Percentiles rank a stretch among this genome's conserved stretches.
Conservation (phyloP, 2,113 vertebrate genomes). For the Narcine bancroftii region DNA sequence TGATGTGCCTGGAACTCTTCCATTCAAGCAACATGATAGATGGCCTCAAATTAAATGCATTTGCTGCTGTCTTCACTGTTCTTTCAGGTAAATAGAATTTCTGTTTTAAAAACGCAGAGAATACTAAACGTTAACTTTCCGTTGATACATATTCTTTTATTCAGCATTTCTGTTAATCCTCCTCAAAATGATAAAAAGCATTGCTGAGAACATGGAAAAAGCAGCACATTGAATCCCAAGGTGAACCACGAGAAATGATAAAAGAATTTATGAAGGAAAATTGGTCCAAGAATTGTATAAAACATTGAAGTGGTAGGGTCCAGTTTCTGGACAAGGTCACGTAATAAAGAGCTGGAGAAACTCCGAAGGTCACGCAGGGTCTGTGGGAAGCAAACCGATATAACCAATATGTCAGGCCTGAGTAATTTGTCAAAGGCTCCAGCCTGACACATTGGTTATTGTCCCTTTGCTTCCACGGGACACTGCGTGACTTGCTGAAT, state of each 20-base stretch:
- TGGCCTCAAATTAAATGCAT: constrained; percentile 93
- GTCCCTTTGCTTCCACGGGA: too few relatives aligned
- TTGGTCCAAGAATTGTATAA: neutral
- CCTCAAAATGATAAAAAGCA: neutral
- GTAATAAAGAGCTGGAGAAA: too few relatives aligned
- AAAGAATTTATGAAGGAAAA: neutral
- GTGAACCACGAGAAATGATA: neutral
- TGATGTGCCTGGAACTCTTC: constrained; percentile 94
- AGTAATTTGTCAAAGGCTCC: too few relatives aligned
- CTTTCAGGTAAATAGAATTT: constrained; percentile 70
- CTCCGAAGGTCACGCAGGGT: too few relatives aligned
- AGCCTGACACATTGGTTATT: too few relatives aligned
- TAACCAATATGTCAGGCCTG: too few relatives aligned
- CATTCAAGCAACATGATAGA: constrained; percentile 94
- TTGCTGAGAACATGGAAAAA: neutral
- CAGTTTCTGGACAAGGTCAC: neutral
- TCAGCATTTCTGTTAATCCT: neutral
- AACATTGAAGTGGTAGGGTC: neutral
- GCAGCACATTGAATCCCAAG: neutral
- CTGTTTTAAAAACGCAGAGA: neutral
- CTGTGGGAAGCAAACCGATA: too few relatives aligned
- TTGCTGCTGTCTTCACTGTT: constrained; percentile 94
- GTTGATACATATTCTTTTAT: neutral
- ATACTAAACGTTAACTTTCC: neutral
- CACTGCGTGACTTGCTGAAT: too few relatives aligned